Conservation (phyloP, 1,140 invertebrate genomes). For the Trissolcus basalis region DNA sequence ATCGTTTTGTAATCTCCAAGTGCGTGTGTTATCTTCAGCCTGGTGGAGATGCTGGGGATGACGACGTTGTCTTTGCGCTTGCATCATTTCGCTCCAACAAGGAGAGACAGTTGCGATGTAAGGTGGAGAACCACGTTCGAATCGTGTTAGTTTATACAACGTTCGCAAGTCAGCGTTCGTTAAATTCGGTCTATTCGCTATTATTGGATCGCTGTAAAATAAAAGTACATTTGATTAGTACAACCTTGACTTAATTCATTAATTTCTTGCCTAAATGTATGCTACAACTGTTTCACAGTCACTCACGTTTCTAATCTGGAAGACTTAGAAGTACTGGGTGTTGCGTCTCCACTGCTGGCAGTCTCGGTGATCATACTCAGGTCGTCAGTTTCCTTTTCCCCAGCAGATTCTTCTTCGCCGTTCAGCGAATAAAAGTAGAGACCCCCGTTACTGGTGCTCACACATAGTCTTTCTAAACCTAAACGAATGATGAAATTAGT, state of each 20-base stretch:
- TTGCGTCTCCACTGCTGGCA: slow-evolving; percentile 54
- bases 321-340: slow-evolving; percentile 71
- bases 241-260: slow-evolving; percentile 4
- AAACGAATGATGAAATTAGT: no score
- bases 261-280: no score
- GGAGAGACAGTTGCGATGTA: slow-evolving; percentile 93
- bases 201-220: slow-evolving; percentile 68
- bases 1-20: slow-evolving; percentile 91
- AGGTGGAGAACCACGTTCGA: slow-evolving; percentile 79
- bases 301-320: slow-evolving; percentile 65
- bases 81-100: slow-evolving; percentile 94
- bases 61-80: slow-evolving; percentile 89
- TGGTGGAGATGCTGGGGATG: slow-evolving; percentile 87
- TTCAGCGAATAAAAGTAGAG: slow-evolving; percentile 89
- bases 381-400: slow-evolving; percentile 82
- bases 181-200: slow-evolving; percentile 78
- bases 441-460: slow-evolving; percentile 85
- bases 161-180: slow-evolving; percentile 77
- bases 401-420: slow-evolving; percentile 82
- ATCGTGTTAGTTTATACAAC: slow-evolving; percentile 81
- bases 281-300: slow-evolving; percentile 2
- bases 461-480: slow-evolving; percentile 87
- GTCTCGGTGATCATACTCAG: slow-evolving; percentile 73
- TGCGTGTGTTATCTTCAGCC: slow-evolving; percentile 86
- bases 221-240: not conserved